phyloP scores from a whole-genome alignment of 2,888 invertebrate genomes.

The Embidobia sp. region DNA sequence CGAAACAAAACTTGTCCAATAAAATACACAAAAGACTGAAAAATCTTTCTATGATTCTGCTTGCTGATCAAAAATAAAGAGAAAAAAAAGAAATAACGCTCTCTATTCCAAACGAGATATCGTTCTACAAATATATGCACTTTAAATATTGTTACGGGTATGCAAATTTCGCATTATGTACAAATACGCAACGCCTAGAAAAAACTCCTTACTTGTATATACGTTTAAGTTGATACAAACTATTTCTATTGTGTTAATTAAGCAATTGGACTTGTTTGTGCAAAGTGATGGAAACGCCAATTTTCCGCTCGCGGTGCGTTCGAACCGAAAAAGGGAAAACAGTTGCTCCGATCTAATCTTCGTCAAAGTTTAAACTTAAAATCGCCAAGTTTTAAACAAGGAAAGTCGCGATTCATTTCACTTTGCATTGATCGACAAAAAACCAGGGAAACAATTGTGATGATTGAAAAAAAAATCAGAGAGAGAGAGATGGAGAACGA shows the following conservation, averaged over 20 bases:
- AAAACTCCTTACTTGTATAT: slow-evolving; percentile 43
- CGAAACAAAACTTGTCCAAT: slow-evolving; percentile 21
- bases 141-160: slow-evolving; percentile 60
- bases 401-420: slow-evolving; percentile 15
- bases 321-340: slow-evolving; percentile 1
- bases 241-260: slow-evolving; percentile 42
- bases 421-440: slow-evolving; percentile 24
- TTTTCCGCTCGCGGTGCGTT: not conserved
- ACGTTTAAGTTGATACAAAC: slow-evolving; percentile 45
- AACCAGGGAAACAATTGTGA: not conserved
- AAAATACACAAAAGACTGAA: slow-evolving; percentile 1
- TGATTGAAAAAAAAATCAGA: not conserved
- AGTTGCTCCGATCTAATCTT: slow-evolving; percentile 18
- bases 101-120: slow-evolving; percentile 21
- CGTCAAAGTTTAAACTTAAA: slow-evolving; percentile 22
- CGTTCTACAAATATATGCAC: slow-evolving; percentile 58
- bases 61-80: not conserved
- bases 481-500: slow-evolving; percentile 1
- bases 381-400: not conserved
- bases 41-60: not conserved
- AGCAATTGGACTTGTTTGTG: slow-evolving; percentile 36
- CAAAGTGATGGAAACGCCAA: slow-evolving; percentile 26
- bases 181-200: slow-evolving; percentile 63
- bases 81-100: no score
- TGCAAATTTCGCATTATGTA: slow-evolving; percentile 63